Evolutionary conservation across 2,113 vertebrate genomes (phyloP).

Genomic region (Pituophis catenifer): DNA sequence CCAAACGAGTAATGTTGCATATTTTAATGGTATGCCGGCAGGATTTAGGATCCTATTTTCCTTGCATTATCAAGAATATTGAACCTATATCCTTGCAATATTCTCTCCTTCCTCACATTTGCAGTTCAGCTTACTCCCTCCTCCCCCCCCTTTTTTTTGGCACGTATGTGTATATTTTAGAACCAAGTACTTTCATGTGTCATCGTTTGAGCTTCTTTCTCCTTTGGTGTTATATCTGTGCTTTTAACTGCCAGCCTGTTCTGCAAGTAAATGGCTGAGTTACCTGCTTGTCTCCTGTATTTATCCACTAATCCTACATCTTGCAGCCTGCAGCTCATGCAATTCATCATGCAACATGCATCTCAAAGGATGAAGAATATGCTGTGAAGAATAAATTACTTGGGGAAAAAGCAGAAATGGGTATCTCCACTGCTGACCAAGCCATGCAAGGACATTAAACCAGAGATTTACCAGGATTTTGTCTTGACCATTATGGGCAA

Average conservation of each 20-base stretch:
- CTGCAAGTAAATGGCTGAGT: neutral
- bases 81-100: neutral
- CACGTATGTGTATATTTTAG: neutral
- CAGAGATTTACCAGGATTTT: slow-evolving; percentile 93
- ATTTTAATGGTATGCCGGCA: neutral
- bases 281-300: neutral
- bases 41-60: neutral
- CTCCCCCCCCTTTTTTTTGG: no score
- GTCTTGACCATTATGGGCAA: slow-evolving; percentile 94
- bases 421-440: slow-evolving; percentile 90
- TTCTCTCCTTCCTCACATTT: neutral
- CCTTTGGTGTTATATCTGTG: neutral
- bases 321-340: neutral
- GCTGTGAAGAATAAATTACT: slow-evolving; percentile 92
- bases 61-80: neutral
- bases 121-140: neutral
- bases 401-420: slow-evolving; percentile 94
- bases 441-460: slow-evolving; percentile 91
- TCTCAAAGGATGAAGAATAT: slow-evolving; percentile 90
- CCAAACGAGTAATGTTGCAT: neutral
- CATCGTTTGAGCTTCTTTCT: neutral
- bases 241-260: neutral
- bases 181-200: neutral
- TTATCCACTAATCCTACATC: neutral
- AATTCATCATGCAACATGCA: neutral